A percentile compares a stretch with the other conserved stretches of the same genome.
Conservation (phyloP, 1,140 invertebrate genomes). For the Lepidotrigona ventralis region DNA sequence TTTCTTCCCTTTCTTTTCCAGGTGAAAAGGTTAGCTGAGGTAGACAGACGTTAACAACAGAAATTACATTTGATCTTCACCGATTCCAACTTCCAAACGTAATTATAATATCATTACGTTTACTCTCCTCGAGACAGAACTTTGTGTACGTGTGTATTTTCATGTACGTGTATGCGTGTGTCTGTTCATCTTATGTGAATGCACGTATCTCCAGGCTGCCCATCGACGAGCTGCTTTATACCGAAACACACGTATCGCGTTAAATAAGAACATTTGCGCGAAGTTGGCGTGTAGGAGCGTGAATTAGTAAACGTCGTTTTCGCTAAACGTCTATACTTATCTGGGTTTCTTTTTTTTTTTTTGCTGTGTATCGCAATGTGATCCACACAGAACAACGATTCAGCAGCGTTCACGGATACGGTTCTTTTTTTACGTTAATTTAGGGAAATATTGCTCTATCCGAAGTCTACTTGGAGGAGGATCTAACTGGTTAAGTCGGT, state of each 20-base stretch:
- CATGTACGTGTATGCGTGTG: not conserved
- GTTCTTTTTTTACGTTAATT: not conserved
- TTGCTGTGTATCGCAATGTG: not conserved
- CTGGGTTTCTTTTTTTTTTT: not conserved
- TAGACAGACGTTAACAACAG: not conserved
- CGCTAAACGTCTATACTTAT: conserved; percentile 2
- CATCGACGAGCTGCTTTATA: conserved; percentile 43
- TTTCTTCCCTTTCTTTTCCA: not conserved
- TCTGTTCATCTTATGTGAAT: not conserved
- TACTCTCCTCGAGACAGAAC: not conserved
- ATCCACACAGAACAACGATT: not conserved
- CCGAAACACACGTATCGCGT: conserved; percentile 58
- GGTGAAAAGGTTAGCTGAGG: not conserved
- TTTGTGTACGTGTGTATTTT: no score
- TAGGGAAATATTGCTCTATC: conserved; percentile 37
- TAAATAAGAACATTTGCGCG: conserved; percentile 56
- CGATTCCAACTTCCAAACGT: not conserved
- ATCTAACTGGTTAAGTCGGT: conserved; percentile 19
- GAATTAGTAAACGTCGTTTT: conserved; percentile 57
- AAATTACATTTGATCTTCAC: not conserved
- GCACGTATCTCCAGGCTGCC: conserved; percentile 29
- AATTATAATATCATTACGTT: not conserved
- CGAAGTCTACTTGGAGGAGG: conserved; percentile 16
- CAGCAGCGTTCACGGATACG: not conserved
- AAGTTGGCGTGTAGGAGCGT: conserved; percentile 43